These are phyloP conservation scores for Xyliphius kryptos DNA, from an alignment of 2,113 vertebrate species.

Conservation along the genomic window DNA sequence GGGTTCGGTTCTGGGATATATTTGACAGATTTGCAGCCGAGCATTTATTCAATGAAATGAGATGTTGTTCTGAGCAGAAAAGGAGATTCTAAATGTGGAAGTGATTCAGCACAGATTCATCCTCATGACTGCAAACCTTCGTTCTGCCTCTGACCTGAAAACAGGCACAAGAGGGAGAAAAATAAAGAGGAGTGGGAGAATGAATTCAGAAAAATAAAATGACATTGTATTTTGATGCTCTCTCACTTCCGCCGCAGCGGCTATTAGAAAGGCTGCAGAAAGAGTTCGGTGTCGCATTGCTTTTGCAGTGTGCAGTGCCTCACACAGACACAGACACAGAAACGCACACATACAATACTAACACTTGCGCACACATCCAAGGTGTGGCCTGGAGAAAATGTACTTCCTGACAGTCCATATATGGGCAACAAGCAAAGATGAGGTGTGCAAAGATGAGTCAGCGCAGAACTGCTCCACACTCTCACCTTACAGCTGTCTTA, in stretches of 20 bases:
- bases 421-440: constrained; percentile 28
- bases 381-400: constrained; percentile 7
- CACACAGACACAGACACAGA: constrained; percentile 16
- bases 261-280: constrained; percentile 39
- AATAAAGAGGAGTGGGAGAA: constrained; percentile 7
- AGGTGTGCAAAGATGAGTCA: constrained; percentile 38
- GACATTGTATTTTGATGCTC: background rate
- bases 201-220: constrained; percentile 3
- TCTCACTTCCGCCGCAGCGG: constrained; percentile 3
- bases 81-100: background rate
- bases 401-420: constrained; percentile 34
- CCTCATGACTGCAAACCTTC: too few relatives aligned
- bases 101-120: constrained; percentile 22
- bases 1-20: background rate
- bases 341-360: constrained; percentile 7
- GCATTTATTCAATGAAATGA: background rate
- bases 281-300: constrained; percentile 7
- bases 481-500: constrained; percentile 7
- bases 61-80: background rate
- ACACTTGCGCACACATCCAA: constrained; percentile 10
- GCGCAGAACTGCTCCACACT: constrained; percentile 14
- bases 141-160: background rate
- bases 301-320: constrained; percentile 8
- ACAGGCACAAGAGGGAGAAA: background rate
- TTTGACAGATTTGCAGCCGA: background rate